Evolutionary conservation across 2,113 vertebrate genomes (phyloP).

Genomic region (Amphilophus citrinellus): DNA sequence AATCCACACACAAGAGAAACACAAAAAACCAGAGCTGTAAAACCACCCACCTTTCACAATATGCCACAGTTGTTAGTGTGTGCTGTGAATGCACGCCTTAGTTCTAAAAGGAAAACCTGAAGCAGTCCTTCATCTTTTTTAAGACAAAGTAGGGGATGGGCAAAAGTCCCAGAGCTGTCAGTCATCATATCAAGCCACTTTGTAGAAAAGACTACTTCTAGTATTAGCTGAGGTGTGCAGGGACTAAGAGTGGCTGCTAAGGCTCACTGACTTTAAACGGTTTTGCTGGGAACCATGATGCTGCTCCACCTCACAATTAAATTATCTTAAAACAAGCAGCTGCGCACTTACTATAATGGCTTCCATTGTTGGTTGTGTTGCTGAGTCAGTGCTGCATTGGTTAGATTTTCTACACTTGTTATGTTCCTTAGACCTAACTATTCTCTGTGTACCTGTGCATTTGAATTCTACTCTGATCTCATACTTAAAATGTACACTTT

Average conservation of each 20-base stretch:
- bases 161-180: neutral
- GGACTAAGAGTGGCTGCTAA: neutral
- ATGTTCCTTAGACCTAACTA: no score
- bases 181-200: neutral
- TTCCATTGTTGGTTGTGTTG: neutral
- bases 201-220: neutral
- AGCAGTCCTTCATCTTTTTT: slow-evolving; percentile 22
- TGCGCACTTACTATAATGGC: neutral
- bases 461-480: neutral
- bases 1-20: neutral
- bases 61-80: neutral
- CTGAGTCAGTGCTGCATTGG: no score
- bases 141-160: neutral
- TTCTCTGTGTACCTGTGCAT: no score
- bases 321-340: neutral
- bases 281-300: neutral
- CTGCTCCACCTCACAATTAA: neutral
- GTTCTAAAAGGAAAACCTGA: slow-evolving; percentile 2
- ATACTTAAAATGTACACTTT: neutral
- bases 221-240: neutral
- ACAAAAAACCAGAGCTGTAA: neutral
- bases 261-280: slow-evolving; percentile 2
- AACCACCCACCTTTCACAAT: neutral
- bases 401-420: neutral
- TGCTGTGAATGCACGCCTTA: neutral